phyloP scores from a whole-genome alignment of 2,113 vertebrate genomes.

The Gymnocephalus cernua region DNA sequence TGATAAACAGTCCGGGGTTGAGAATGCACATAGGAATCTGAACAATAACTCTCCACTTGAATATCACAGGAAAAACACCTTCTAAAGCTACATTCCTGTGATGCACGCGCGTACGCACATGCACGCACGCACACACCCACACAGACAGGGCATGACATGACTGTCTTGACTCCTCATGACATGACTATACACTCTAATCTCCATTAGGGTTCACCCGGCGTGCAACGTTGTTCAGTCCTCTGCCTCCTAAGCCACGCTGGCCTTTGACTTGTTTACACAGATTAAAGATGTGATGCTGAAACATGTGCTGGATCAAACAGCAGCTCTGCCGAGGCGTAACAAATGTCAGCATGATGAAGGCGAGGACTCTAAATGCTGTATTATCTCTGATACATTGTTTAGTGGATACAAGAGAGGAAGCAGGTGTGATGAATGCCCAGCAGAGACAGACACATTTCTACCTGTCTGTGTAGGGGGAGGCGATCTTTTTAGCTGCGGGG shows the following conservation, averaged over 20 bases:
- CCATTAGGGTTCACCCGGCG: constrained; percentile 35
- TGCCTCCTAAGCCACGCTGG: constrained; percentile 52
- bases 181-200: constrained; percentile 70
- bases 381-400: constrained; percentile 68
- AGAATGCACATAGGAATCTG: constrained; percentile 37
- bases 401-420: constrained; percentile 49
- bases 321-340: constrained; percentile 57
- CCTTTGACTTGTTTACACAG: constrained; percentile 82
- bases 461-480: constrained; percentile 44
- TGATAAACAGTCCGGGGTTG: constrained; percentile 61
- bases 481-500: constrained; percentile 56
- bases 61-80: constrained; percentile 49
- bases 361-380: constrained; percentile 71
- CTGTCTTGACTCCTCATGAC: constrained; percentile 68
- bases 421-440: constrained; percentile 72
- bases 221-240: constrained; percentile 36
- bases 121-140: constrained; percentile 6
- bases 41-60: constrained; percentile 37
- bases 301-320: constrained; percentile 64
- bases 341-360: constrained; percentile 79
- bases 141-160: constrained; percentile 24
- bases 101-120: background rate
- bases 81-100: constrained; percentile 21
- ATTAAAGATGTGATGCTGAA: constrained; percentile 77
- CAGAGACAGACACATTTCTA: constrained; percentile 60